Conservation (phyloP, 2,797 vertebrate species). For the Myiotriccus ornatus region DNA sequence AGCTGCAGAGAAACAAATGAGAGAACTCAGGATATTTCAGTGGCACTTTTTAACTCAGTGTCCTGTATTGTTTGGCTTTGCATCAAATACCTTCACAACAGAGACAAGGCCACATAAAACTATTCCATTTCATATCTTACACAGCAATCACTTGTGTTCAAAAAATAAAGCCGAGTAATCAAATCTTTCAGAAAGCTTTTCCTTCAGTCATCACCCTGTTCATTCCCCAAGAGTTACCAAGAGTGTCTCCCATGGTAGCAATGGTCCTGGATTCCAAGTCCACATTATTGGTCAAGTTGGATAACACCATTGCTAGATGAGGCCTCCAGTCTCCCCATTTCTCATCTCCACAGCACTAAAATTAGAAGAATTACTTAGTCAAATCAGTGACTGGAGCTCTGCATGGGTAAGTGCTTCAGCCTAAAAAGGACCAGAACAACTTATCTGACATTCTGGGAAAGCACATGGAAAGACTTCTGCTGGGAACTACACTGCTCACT, state of each 20-base stretch:
- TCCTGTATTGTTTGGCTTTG: neutral
- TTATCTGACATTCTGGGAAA: neutral
- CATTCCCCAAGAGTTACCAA: constrained; percentile 79
- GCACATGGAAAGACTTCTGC: neutral
- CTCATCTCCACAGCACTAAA: constrained; percentile 95
- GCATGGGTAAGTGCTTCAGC: neutral
- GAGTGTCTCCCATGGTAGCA: constrained; percentile 95
- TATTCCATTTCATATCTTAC: neutral
- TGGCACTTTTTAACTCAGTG: neutral
- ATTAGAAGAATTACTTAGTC: constrained; percentile 34
- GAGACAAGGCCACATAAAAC: neutral
- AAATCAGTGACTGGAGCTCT: neutral
- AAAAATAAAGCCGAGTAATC: neutral
- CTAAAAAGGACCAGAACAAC: neutral
- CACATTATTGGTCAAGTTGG: constrained; percentile 88
- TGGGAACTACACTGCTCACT: neutral
- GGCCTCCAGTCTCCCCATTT: constrained; percentile 99
- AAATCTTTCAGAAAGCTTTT: neutral
- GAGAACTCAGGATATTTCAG: neutral
- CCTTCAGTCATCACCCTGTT: neutral
- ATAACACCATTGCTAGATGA: constrained; percentile 96
- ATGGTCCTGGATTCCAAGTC: constrained; percentile 92
- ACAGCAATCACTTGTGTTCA: neutral
- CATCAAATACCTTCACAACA: neutral
- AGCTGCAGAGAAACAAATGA: constrained; percentile 69